Base-by-base conservation (phyloP, 2,113 vertebrate genomes). In the Nothocercus nigrocapillus region DNA sequence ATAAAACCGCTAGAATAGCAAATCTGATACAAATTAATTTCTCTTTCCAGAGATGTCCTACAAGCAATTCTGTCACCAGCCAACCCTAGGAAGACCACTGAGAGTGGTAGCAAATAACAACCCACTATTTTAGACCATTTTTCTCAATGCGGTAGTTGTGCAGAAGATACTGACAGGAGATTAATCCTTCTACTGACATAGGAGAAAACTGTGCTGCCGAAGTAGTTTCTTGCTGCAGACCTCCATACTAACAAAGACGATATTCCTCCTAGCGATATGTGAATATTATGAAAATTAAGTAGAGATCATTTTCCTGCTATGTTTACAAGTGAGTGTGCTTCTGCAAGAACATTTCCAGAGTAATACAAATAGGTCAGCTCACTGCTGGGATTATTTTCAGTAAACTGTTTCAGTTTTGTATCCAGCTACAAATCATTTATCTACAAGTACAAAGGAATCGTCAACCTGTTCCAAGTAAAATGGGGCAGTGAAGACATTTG, bases 231-330 rank as follows among this genome's bases (percentile, higher is more conserved):
- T 13, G 30, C 64, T 90, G 42, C 45, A 91, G 58, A 36, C 34
- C 27, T 87, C 40, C 27, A 11, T 25, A 36, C 15, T 87, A 89
- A 59, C 63, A 88, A 82, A 49, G 70, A 69, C 0, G 0, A 63
- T 74, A 77, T 30, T 91, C 45, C 61, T 83, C 5, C 51, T 63
- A 51, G 73, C 91, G 22, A 51, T 94, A 77, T 34, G 64, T 81
- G 76, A 88, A 78, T 95, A 83, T 85, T 81, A 74, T 13, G 51
- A 86, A 79, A 87, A 81, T 91, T 84, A 90, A 45, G 49, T 88
- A 83, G 64, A 90, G 56, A 74, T 70, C 2, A 0, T 7, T 88
- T 86, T 81, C 42, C 58, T 81, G 7, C 17, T 82, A 25, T 80
- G 75, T 82, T 92, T 93, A 79, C 61, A 90, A 40, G 75, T 54